phyloP scores from a whole-genome alignment of 2,797 vertebrate genomes.

The Phoeniculus purpureus region DNA sequence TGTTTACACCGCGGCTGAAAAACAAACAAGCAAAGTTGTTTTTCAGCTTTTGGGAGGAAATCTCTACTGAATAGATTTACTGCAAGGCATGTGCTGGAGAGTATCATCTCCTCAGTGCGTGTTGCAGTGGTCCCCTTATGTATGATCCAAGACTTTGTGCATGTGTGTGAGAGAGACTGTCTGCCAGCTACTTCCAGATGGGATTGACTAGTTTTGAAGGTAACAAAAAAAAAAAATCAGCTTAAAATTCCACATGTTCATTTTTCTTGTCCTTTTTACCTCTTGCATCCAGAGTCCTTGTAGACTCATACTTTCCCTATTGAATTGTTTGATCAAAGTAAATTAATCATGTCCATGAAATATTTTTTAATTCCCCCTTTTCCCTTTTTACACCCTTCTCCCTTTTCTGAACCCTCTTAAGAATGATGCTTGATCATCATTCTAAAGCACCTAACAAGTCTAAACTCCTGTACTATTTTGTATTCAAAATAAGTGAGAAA shows the following conservation, averaged over 20 bases:
- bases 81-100: slow-evolving; percentile 4
- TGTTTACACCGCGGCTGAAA: slow-evolving; percentile 16
- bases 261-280: slow-evolving; percentile 15
- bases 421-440: background rate
- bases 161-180: background rate
- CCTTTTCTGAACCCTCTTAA: background rate
- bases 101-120: background rate
- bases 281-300: slow-evolving; percentile 15
- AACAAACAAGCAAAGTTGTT: background rate
- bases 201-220: slow-evolving; percentile 8
- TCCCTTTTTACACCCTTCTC: background rate
- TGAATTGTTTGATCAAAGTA: slow-evolving; percentile 9
- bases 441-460: slow-evolving; percentile 18
- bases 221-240: background rate
- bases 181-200: slow-evolving; percentile 15
- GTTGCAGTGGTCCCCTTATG: background rate
- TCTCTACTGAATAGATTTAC: background rate
- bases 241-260: background rate
- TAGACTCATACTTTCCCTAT: background rate
- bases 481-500: slow-evolving; percentile 45
- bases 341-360: background rate
- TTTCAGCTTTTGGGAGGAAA: slow-evolving; percentile 20
- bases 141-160: background rate
- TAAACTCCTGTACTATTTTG: slow-evolving; percentile 15
- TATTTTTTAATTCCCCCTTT: background rate